A percentile compares a stretch with the other conserved stretches of the same genome.
phyloP scores from a whole-genome alignment of 2,797 vertebrate genomes.

The Gadopsis bispinosus region DNA sequence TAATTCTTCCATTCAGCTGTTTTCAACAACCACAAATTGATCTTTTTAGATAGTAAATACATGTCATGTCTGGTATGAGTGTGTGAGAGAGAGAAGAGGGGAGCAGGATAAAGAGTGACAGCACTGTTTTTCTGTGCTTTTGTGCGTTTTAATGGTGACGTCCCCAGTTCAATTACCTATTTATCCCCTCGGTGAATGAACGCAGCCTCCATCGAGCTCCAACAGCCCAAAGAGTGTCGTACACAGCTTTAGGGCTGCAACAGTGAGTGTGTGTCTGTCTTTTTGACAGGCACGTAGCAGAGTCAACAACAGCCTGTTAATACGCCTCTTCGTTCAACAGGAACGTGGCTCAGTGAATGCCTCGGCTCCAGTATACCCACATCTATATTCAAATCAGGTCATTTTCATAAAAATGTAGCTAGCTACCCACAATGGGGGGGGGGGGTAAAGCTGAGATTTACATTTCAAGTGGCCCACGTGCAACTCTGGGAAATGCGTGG shows the following conservation, averaged over 20 bases:
- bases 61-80: conserved; percentile 24
- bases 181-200: conserved; percentile 67
- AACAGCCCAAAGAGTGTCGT: conserved; percentile 42
- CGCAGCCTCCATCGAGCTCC: conserved; percentile 52
- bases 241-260: conserved; percentile 52
- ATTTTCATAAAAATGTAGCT: conserved; percentile 78
- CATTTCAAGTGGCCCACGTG: conserved; percentile 74
- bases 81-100: background rate
- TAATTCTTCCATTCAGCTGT: background rate
- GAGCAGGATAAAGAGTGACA: conserved; percentile 32
- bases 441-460: conserved; percentile 70
- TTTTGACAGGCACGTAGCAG: conserved; percentile 61
- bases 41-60: conserved; percentile 19
- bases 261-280: conserved; percentile 60
- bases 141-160: conserved; percentile 61
- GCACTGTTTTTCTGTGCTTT: conserved; percentile 33
- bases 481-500: conserved; percentile 69
- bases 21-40: conserved; percentile 2
- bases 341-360: conserved; percentile 55
- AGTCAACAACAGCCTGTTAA: conserved; percentile 74
- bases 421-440: conserved; percentile 55
- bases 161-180: conserved; percentile 66
- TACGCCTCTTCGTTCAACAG: conserved; percentile 61
- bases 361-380: conserved; percentile 47
- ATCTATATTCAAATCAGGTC: conserved; percentile 79